Conservation (phyloP, 2,888 invertebrate genomes). For the Trachelus iudaicus region DNA sequence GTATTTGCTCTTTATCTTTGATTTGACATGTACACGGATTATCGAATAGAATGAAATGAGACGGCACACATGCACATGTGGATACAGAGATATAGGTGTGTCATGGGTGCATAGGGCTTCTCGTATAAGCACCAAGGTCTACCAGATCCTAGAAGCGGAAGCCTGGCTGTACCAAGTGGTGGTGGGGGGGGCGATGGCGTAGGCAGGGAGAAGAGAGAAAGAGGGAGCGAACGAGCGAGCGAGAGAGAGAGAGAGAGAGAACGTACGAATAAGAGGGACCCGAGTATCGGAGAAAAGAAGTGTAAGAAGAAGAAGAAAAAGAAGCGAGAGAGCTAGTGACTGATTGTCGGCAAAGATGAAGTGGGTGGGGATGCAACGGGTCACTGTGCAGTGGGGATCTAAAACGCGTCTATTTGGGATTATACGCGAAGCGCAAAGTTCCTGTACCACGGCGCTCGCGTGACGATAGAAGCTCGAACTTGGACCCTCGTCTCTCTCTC, state of each 20-base stretch:
- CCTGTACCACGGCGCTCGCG: too few relatives aligned
- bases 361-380: too few relatives aligned
- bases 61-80: not conserved
- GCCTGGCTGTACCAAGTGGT: not conserved
- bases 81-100: not conserved
- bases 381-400: too few relatives aligned
- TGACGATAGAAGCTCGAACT: too few relatives aligned
- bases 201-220: slow-evolving; percentile 9
- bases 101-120: not conserved
- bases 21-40: too few relatives aligned
- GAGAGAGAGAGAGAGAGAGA: slow-evolving; percentile 19
- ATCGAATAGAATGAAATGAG: not conserved
- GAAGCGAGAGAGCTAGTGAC: slow-evolving; percentile 20
- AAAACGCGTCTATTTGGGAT: too few relatives aligned
- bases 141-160: slow-evolving; percentile 7
- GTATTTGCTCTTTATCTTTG: too few relatives aligned
- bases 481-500: too few relatives aligned
- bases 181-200: slow-evolving; percentile 14
- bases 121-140: not conserved
- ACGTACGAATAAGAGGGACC: slow-evolving; percentile 19
- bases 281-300: slow-evolving; percentile 16
- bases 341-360: too few relatives aligned
- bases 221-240: slow-evolving; percentile 9
- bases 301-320: not conserved
- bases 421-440: too few relatives aligned